Conservation (phyloP, 2,113 vertebrate species). For the Psephotus haematonotus region DNA sequence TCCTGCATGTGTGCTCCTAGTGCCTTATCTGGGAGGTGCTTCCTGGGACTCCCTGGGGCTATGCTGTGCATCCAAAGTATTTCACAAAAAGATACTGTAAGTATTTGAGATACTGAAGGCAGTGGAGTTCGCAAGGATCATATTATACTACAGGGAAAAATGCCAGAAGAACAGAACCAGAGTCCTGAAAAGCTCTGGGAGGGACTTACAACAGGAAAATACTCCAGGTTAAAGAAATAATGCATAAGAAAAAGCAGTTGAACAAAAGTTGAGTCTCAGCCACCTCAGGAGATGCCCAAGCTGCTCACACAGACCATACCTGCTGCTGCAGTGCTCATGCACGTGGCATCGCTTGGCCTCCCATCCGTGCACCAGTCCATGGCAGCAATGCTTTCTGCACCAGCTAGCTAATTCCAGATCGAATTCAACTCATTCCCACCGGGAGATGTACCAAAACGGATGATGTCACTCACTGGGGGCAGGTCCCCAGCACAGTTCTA, state of each 20-base stretch:
- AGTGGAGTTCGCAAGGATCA: neutral
- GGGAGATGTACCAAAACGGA: neutral
- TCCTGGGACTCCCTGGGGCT: conserved; percentile 25
- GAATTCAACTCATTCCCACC: neutral
- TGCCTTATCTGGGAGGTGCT: conserved; percentile 35
- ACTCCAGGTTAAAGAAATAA: neutral
- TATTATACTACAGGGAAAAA: neutral
- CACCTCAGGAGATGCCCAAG: neutral
- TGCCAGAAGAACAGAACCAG: neutral
- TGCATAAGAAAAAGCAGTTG: neutral
- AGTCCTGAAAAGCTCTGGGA: neutral
- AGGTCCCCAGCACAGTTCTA: rapidly evolving
- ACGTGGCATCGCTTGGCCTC: rapidly evolving
- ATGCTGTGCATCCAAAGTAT: neutral
- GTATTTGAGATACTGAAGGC: conserved; percentile 43
- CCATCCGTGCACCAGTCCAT: rapidly evolving
- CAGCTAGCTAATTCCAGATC: neutral
- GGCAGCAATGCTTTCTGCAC: neutral
- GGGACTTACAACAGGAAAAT: neutral
- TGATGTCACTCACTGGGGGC: neutral
- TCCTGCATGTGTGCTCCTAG: neutral
- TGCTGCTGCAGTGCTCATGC: neutral
- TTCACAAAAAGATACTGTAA: conserved; percentile 44
- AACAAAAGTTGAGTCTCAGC: neutral
- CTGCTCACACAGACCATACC: neutral